These are phyloP conservation scores for Acromyrmex heyeri DNA, from an alignment of 1,140 invertebrate species.

Conservation along the genomic window DNA sequence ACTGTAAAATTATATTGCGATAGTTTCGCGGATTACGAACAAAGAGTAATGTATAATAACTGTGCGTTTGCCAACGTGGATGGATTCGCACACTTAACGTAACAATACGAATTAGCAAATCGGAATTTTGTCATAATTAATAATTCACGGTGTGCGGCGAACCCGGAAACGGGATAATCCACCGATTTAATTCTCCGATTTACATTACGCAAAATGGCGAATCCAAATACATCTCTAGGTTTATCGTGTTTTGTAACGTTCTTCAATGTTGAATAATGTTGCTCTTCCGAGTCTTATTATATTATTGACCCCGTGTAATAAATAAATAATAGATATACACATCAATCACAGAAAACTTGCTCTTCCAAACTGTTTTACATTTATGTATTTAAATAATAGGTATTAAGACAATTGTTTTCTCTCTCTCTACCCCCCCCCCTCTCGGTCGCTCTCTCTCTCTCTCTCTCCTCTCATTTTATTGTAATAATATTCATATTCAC, in stretches of 20 bases:
- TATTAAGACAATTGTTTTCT: background rate
- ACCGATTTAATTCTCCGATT: constrained; percentile 7
- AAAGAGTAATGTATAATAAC: constrained; percentile 10
- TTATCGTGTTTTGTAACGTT: background rate
- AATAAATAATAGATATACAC: background rate
- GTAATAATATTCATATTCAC: background rate
- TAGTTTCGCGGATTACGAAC: constrained; percentile 19
- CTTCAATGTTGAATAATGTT: background rate
- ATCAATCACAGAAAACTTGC: background rate
- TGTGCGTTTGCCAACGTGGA: background rate
- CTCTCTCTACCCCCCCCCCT: too few relatives aligned
- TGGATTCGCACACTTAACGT: constrained; percentile 18
- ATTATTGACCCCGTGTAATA: too few relatives aligned
- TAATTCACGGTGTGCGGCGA: constrained; percentile 1
- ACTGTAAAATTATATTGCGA: constrained; percentile 33
- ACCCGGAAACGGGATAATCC: constrained; percentile 22
- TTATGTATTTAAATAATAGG: background rate
- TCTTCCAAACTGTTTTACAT: background rate
- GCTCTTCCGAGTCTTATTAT: background rate
- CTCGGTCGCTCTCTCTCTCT: too few relatives aligned
- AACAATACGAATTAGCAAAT: constrained; percentile 30
- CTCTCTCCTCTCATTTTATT: background rate
- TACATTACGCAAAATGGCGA: background rate
- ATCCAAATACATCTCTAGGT: background rate
- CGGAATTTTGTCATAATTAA: constrained; percentile 47